Base-by-base conservation (phyloP, 2,797 vertebrate genomes). In the Cyprinodon diabolis region DNA sequence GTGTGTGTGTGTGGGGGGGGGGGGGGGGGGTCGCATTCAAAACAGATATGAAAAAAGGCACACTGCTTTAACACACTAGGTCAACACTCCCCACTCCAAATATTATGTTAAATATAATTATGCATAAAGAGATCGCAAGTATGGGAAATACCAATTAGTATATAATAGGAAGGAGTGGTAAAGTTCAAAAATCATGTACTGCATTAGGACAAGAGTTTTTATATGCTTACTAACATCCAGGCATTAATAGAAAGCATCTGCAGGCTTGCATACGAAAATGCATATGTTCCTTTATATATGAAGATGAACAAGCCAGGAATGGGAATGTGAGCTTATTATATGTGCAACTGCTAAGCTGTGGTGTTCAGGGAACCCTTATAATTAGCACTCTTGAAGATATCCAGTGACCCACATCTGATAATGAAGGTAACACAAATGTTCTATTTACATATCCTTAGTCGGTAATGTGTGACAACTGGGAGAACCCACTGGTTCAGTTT, bases 401-500 rank as follows among this genome's bases (percentile, higher is more conserved):
- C 71, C 87, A 69, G 86, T 92, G 92, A 92, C 92, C 92, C 92
- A 93, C 86, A 93, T 93, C 86, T 82, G 86, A 90, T 93, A 92
- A 93, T 89, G 91, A 93, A 92, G 89, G 88, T 88, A 91, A 90
- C 90, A 90, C 85, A 84, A 87, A 86, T 89, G 88, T 82, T 92
- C 89, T 93, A 93, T 93, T 93, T 93, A 92, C 93, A 93, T 93
- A 93, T 92, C 81, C 91, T 93, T 88, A 90, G 85, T 86, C 79
- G 55, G 84, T 91, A 92, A 91, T 91, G 84, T 91, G 92, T 87
- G 88, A 91, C 91, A 79, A 54, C 9, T 84, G 92, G 89, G 89
- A 92, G 86, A 82, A 79, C 73, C 81, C 78, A 57, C 79, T 76
- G 79, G 86, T 78, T 72, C 81, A 82, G 80, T 69, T 52, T 72